Evolutionary conservation across 2,888 invertebrate genomes (phyloP).

Genomic region (Xylota sylvarum): DNA sequence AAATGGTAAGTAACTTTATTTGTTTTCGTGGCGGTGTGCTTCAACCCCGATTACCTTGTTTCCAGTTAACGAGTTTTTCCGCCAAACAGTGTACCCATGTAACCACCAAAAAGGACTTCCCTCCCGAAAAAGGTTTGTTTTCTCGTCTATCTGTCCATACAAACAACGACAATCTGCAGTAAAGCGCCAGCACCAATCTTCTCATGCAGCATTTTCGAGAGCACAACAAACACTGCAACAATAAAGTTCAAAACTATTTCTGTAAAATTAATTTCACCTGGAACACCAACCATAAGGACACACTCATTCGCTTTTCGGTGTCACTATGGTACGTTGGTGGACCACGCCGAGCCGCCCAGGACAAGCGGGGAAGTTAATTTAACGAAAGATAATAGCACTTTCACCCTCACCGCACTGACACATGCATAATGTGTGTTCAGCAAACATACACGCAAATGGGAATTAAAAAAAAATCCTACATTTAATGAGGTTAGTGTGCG

Average conservation of each 20-base stretch:
- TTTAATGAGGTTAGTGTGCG: conserved; percentile 73
- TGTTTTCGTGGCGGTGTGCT: conserved; percentile 25
- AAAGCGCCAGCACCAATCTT: conserved; percentile 2
- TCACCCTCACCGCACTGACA: not conserved
- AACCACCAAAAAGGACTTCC: not conserved
- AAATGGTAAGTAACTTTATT: conserved; percentile 34
- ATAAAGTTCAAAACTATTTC: conserved; percentile 39
- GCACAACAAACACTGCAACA: conserved; percentile 61
- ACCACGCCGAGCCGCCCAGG: not conserved
- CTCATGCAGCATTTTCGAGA: conserved; percentile 36
- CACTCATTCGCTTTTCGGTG: conserved; percentile 1
- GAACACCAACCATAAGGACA: not conserved
- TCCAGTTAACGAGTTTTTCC: conserved; percentile 59
- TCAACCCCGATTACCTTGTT: conserved; percentile 58
- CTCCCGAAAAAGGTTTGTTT: not conserved
- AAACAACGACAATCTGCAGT: conserved; percentile 23
- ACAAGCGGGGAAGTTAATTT: conserved; percentile 9
- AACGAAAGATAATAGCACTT: conserved; percentile 12
- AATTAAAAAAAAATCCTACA: conserved; percentile 63
- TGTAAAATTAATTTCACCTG: conserved; percentile 49
- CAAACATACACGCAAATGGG: conserved; percentile 18
- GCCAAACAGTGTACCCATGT: conserved; percentile 30
- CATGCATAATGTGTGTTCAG: conserved; percentile 1
- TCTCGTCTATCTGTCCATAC: conserved; percentile 14
- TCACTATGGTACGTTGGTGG: no score